Evolutionary conservation across 2,113 vertebrate species (phyloP).

Genomic region (Lamprologus tigripictilis): DNA sequence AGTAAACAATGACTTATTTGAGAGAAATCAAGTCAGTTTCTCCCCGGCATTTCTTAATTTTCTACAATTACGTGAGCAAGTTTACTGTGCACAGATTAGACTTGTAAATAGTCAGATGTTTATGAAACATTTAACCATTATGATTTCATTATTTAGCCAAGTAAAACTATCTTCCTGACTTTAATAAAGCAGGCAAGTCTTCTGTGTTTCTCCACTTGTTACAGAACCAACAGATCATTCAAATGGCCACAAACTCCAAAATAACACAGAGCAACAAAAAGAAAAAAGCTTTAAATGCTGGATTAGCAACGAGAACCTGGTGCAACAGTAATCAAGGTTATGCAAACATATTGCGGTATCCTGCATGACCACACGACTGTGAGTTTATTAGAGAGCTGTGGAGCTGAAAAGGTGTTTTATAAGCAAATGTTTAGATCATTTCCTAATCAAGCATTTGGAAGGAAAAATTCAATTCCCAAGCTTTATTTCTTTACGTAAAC

Average conservation of each 20-base stretch:
- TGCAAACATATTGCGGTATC: not conserved
- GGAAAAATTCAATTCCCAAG: accelerated
- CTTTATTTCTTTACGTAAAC: not conserved
- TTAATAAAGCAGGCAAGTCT: not conserved
- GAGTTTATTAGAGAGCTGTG: not conserved
- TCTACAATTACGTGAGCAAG: not conserved
- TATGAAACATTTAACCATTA: not conserved
- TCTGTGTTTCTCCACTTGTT: not conserved
- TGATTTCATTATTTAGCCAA: not conserved
- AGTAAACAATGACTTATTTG: not conserved
- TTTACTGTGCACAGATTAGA: not conserved
- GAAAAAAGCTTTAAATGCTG: not conserved
- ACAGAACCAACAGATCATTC: not conserved
- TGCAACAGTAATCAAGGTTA: constrained; percentile 11
- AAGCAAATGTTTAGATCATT: not conserved
- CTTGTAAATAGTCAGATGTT: not conserved
- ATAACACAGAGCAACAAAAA: not conserved
- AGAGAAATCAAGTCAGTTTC: not conserved
- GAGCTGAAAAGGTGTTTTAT: not conserved
- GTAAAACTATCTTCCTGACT: not conserved
- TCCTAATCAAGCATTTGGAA: not conserved
- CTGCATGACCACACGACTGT: not conserved
- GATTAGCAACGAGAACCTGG: not conserved
- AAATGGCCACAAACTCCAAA: not conserved
- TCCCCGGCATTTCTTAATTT: not conserved